Conservation (phyloP, 2,797 vertebrate genomes). For the Diplodus puntazzo region DNA sequence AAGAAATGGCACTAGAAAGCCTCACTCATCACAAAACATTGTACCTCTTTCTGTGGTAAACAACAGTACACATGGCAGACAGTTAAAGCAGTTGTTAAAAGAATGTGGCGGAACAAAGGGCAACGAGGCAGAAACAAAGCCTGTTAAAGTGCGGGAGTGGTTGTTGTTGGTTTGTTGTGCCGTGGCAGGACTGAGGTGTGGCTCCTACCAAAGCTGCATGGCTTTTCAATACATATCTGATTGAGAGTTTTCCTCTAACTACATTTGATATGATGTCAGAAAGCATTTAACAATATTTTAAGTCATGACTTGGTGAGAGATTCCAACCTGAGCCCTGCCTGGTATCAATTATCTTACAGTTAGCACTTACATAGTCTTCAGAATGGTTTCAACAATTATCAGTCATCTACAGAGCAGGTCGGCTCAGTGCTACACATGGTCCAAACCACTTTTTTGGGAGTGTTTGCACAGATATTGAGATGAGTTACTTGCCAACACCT, state of each 20-base stretch:
- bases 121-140: constrained; percentile 9
- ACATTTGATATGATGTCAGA: neutral
- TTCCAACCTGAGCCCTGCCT: neutral
- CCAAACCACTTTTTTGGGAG: no score
- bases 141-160: constrained; percentile 31
- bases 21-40: neutral
- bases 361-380: neutral
- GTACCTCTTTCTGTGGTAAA: neutral
- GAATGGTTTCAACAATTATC: neutral
- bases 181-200: constrained; percentile 39
- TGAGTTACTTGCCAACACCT: no score
- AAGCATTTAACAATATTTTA: neutral
- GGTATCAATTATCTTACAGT: neutral
- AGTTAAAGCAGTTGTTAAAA: neutral
- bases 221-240: neutral
- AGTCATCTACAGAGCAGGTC: neutral
- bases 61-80: neutral
- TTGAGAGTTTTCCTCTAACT: neutral
- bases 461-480: neutral
- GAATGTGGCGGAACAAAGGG: constrained; percentile 35
- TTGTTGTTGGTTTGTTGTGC: constrained; percentile 18
- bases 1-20: neutral
- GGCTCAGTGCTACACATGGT: no score
- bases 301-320: neutral
- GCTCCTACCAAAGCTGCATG: neutral